phyloP scores from a whole-genome alignment of 2,113 vertebrate species.

The Bettongia penicillata region DNA sequence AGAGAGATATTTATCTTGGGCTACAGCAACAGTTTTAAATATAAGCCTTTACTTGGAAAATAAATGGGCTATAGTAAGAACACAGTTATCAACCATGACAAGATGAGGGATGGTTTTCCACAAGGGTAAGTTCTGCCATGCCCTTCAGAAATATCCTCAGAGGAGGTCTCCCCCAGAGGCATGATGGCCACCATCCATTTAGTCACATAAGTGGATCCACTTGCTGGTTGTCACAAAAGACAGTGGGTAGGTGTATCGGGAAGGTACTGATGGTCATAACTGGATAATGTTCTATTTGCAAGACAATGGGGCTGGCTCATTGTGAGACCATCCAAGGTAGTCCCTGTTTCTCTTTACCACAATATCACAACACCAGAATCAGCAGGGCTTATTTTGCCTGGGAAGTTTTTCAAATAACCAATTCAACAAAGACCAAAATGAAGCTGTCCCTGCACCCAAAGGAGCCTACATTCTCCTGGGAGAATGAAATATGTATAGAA shows the following conservation, averaged over 20 bases:
- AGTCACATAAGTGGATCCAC: not conserved
- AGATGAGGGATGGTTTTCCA: too few species aligned
- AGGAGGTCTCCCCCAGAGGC: not conserved
- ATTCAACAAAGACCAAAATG: not conserved
- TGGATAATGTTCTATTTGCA: not conserved
- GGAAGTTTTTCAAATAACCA: not conserved
- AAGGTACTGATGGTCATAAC: not conserved
- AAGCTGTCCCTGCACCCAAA: not conserved
- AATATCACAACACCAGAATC: not conserved
- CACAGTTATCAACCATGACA: slow-evolving; percentile 9
- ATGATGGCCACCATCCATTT: not conserved
- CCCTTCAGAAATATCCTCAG: not conserved
- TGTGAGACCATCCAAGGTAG: not conserved
- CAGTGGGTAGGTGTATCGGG: not conserved
- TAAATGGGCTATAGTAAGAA: slow-evolving; percentile 31
- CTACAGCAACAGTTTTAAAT: slow-evolving; percentile 57
- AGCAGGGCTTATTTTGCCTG: not conserved
- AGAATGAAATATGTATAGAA: not conserved
- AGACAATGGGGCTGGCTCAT: not conserved
- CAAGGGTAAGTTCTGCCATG: rapidly evolving
- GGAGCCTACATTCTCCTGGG: not conserved
- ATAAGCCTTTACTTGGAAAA: slow-evolving; percentile 61
- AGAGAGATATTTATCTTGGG: slow-evolving; percentile 49
- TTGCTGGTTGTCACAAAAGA: not conserved
- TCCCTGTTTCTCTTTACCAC: not conserved